Evolutionary conservation across 2,797 vertebrate genomes (phyloP), one percentile per base, ranked within the genome.

Genomic region (Oryzias dopingdopingensis): DNA sequence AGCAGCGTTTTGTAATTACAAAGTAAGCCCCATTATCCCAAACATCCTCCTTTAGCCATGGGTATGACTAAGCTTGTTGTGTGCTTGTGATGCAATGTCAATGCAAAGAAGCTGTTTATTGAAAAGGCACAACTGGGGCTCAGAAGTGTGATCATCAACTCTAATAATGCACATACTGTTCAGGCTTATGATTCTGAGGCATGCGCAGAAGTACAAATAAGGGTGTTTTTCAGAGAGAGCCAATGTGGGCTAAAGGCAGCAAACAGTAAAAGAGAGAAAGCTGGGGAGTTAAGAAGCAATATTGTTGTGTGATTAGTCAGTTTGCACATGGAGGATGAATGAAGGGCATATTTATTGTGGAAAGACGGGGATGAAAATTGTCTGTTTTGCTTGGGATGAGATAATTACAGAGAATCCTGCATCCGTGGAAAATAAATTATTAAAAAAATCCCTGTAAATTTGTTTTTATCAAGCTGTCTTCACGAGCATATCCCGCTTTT

Each of bases 61-160:
- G 63, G 63, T 77, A 80, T 85, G 79, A 80, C 81, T 87, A 86
- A 86, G 77, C 80, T 78, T 75, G 74, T 75, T 83, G 58, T 61
- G 55, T 70, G 74, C 62, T 62, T 67, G 58, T 61, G 81, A 80
- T 75, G 76, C 55, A 65, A 64, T 24, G 26, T 77, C 78, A 79
- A 12, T 52, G 56, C 59, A 43, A 54, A 74, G 53, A 45, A 76
- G 61, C 56, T 54, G 69, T 80, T 85, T 81, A 67, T 82, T 84
- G 65, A 74, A 62, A 69, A 76, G 61, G 55, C 56, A 65, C 59
- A 74, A 72, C 63, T 53, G 62, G 41, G 57, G 45, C 59, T 62
- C 23, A 49, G 72, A 77, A 83, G 73, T 75, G 44, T 55, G 62
- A 16, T 70, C 77, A 65, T 72, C 57, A 63, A 54, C 79, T 84